These are phyloP conservation scores for Ormyrus pomaceus DNA, from an alignment of 2,888 invertebrate genomes.

Conservation along the genomic window DNA sequence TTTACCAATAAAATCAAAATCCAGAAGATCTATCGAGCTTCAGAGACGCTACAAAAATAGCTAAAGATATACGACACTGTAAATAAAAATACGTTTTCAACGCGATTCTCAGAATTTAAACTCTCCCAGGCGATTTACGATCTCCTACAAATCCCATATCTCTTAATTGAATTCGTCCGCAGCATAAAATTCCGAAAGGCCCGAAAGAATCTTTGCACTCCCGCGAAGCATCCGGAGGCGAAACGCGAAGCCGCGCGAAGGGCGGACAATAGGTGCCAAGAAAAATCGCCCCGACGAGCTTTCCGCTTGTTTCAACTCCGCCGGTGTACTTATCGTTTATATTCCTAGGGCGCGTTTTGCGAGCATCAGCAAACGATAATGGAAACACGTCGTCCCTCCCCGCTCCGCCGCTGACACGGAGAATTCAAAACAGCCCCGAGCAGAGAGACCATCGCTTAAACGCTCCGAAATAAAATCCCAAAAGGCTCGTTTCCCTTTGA, in stretches of 20 bases:
- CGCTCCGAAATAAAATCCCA: slow-evolving; percentile 39
- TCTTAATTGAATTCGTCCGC: no score
- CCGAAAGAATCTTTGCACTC: no score
- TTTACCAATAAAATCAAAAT: no score
- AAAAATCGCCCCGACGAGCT: slow-evolving; percentile 17
- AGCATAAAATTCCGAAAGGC: no score
- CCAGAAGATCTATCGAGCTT: no score
- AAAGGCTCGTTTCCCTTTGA: slow-evolving; percentile 43
- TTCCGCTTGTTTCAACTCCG: slow-evolving; percentile 19
- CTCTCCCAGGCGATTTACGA: slow-evolving; percentile 3
- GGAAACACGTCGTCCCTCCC: slow-evolving; percentile 4
- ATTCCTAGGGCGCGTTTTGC: slow-evolving; percentile 17
- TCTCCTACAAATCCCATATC: neutral
- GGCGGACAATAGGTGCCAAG: slow-evolving; percentile 8
- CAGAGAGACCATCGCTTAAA: slow-evolving; percentile 21
- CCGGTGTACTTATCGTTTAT: slow-evolving; percentile 26
- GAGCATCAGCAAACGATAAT: slow-evolving; percentile 39
- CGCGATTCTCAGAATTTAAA: no score
- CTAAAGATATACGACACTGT: no score
- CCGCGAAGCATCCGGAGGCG: no score
- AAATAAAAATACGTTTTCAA: no score
- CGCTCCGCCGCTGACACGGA: slow-evolving; percentile 11
- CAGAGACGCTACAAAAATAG: no score
- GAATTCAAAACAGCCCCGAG: slow-evolving; percentile 37
- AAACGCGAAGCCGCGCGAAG: neutral